Conservation (phyloP, 2,888 invertebrate genomes). For the Encarsia formosa region DNA sequence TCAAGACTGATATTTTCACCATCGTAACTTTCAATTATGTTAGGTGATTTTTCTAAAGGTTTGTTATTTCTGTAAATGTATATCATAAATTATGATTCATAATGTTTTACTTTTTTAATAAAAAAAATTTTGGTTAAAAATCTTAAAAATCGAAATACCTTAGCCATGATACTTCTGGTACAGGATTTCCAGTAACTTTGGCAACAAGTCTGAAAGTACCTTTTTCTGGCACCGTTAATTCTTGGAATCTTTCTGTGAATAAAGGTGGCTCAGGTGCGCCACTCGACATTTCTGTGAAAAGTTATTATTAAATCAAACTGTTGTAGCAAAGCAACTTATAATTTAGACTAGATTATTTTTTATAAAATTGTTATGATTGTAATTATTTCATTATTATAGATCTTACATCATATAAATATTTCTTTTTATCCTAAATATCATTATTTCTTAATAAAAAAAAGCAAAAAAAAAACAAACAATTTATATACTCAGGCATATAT, state of each 20-base stretch:
- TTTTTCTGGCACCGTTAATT: slow-evolving; percentile 76
- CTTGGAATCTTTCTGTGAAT: slow-evolving; percentile 84
- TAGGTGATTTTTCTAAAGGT: slow-evolving; percentile 71
- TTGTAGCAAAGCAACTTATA: too few species aligned
- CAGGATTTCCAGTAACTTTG: slow-evolving; percentile 80
- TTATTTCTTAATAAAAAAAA: too few species aligned
- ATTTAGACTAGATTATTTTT: too few species aligned
- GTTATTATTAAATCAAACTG: too few species aligned
- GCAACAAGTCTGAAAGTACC: slow-evolving; percentile 72
- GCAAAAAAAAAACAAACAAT: too few species aligned
- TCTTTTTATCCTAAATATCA: too few species aligned
- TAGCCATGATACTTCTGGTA: slow-evolving; percentile 76
- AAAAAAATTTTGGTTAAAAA: neutral
- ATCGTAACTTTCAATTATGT: slow-evolving; percentile 73
- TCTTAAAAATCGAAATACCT: slow-evolving; percentile 57
- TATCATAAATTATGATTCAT: slow-evolving; percentile 4
- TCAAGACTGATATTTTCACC: slow-evolving; percentile 79
- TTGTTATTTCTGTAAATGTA: slow-evolving; percentile 65
- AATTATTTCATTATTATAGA: too few species aligned
- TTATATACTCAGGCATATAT: too few species aligned
- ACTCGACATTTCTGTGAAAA: slow-evolving; percentile 63
- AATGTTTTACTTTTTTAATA: neutral
- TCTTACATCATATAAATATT: too few species aligned
- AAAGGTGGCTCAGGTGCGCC: slow-evolving; percentile 79
- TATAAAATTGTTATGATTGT: too few species aligned